phyloP scores from a whole-genome alignment of 2,797 vertebrate genomes.

The Eutrigla gurnardus region DNA sequence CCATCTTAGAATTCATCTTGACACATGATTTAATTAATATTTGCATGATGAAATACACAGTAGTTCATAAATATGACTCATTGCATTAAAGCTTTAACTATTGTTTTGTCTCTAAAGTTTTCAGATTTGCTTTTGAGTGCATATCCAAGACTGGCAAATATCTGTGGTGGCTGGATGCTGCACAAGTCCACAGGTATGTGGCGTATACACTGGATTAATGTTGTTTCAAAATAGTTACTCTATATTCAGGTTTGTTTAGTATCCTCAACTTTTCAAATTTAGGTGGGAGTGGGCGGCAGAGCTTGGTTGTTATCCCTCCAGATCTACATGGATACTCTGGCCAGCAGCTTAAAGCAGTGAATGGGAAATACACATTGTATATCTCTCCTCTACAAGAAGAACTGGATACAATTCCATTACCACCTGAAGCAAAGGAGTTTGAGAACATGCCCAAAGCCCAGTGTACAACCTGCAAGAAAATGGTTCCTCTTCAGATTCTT shows the following conservation, averaged over 20 bases:
- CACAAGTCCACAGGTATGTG: too few species aligned
- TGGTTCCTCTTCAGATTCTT: constrained; percentile 21
- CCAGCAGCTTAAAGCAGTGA: constrained; percentile 26
- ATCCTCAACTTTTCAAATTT: neutral
- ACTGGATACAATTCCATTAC: constrained; percentile 18
- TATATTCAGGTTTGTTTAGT: too few species aligned
- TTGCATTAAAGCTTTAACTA: too few species aligned
- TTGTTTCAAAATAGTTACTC: too few species aligned
- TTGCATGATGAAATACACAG: constrained; percentile 4
- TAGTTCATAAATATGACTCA: neutral
- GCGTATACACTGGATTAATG: too few species aligned
- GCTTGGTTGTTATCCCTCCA: constrained; percentile 1
- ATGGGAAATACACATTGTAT: constrained; percentile 31
- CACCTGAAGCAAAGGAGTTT: constrained; percentile 19
- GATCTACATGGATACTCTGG: constrained; percentile 18
- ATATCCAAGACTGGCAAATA: too few species aligned
- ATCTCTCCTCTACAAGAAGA: constrained; percentile 27
- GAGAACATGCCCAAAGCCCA: constrained; percentile 18
- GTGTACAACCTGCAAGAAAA: constrained; percentile 6
- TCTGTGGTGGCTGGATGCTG: too few species aligned
- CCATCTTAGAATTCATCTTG: constrained; percentile 8
- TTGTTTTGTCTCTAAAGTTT: too few species aligned
- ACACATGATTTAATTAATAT: constrained; percentile 13
- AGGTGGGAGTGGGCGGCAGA: constrained; percentile 17
- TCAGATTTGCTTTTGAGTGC: too few species aligned